Percentiles rank a stretch among this genome's conserved stretches.
These are phyloP conservation scores for Limonius californicus DNA, from an alignment of 1,140 invertebrate species.

Conservation along the genomic window DNA sequence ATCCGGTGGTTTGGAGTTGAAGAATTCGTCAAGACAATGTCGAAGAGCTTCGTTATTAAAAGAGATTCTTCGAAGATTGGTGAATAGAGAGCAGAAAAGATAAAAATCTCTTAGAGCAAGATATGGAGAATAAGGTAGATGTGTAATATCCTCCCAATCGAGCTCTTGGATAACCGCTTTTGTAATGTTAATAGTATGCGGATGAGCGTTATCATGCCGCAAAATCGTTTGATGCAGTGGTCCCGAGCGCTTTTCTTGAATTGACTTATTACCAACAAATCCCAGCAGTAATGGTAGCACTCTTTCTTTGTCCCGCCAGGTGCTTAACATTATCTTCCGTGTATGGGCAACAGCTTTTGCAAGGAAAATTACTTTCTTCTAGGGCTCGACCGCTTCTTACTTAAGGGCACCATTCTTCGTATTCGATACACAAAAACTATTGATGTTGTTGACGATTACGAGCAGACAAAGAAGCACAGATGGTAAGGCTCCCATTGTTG, in stretches of 20 bases:
- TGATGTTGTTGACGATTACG: neutral
- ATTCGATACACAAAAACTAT: neutral
- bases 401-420: neutral
- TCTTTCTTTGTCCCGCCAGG: neutral
- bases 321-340: too few relatives aligned
- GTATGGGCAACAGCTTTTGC: too few relatives aligned
- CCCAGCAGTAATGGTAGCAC: neutral
- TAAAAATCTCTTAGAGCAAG: neutral
- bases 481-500: too few relatives aligned
- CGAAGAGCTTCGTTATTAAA: too few relatives aligned
- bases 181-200: too few relatives aligned
- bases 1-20: too few relatives aligned
- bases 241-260: neutral
- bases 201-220: too few relatives aligned
- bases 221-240: too few relatives aligned
- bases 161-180: neutral
- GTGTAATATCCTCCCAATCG: neutral
- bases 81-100: too few relatives aligned
- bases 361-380: too few relatives aligned
- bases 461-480: neutral
- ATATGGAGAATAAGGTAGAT: neutral
- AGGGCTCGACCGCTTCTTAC: neutral
- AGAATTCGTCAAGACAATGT: neutral
- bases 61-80: neutral
- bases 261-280: neutral